phyloP scores from a whole-genome alignment of 2,888 invertebrate genomes.

The Diarsia rubi region DNA sequence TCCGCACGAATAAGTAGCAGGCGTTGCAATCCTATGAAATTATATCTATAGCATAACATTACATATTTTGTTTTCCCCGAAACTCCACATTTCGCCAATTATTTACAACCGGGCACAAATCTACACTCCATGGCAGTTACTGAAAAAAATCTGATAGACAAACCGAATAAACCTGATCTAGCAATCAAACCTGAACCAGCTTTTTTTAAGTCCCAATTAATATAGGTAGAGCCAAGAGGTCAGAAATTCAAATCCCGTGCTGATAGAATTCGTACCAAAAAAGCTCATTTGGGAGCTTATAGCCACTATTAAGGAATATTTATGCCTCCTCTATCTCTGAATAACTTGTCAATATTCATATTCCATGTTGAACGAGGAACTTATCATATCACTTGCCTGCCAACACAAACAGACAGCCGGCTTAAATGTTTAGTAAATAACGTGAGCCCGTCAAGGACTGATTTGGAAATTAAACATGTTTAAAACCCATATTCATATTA shows the following conservation, averaged over 20 bases:
- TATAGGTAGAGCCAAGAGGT: background rate
- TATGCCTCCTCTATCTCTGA: constrained; percentile 61
- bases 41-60: background rate
- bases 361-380: constrained; percentile 55
- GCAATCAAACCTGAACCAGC: background rate
- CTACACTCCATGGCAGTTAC: background rate
- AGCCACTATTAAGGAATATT: background rate
- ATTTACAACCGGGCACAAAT: background rate
- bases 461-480: constrained; percentile 51
- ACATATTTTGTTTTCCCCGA: background rate
- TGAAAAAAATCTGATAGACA: background rate
- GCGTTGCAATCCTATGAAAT: background rate
- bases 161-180: background rate
- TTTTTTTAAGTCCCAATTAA: background rate
- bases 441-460: constrained; percentile 70
- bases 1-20: background rate
- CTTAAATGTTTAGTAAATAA: constrained; percentile 72
- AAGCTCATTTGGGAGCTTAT: background rate
- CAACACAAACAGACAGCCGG: constrained; percentile 74
- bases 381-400: constrained; percentile 76
- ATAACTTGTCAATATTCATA: constrained; percentile 27
- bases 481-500: background rate
- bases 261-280: background rate
- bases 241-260: background rate
- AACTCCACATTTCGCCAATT: background rate